A percentile compares a stretch with the other conserved stretches of the same genome.
phyloP scores from a whole-genome alignment of 1,140 invertebrate genomes.

The Leptopilina clavipes region DNA sequence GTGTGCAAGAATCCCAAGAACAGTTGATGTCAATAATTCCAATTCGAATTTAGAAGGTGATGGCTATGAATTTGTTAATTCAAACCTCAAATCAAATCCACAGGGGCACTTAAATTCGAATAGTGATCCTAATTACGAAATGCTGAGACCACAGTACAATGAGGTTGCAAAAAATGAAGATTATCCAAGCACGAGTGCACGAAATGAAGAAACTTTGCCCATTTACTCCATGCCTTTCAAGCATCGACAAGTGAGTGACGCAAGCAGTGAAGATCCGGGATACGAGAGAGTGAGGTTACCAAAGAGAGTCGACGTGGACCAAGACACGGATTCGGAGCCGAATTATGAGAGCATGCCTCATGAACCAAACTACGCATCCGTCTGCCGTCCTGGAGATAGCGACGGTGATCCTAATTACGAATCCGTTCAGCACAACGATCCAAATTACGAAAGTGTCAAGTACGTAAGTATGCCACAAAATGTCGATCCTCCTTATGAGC shows the following conservation, averaged over 20 bases:
- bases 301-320: conserved; percentile 57
- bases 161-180: conserved; percentile 61
- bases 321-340: conserved; percentile 73
- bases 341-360: conserved; percentile 84
- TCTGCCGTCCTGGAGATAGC: conserved; percentile 79
- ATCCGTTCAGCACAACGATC: conserved; percentile 77
- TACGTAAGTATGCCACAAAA: conserved; percentile 64
- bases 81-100: conserved; percentile 34
- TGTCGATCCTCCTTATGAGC: conserved; percentile 73
- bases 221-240: conserved; percentile 67
- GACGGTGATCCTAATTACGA: conserved; percentile 85
- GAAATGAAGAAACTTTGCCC: conserved; percentile 63
- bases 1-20: neutral
- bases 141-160: conserved; percentile 76
- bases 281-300: conserved; percentile 69
- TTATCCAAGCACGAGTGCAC: conserved; percentile 62
- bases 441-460: conserved; percentile 75
- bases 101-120: conserved; percentile 61
- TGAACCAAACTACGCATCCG: conserved; percentile 74
- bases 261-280: conserved; percentile 69
- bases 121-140: conserved; percentile 83
- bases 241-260: conserved; percentile 67
- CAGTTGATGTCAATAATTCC: conserved; percentile 44
- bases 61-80: conserved; percentile 65
- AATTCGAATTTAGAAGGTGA: conserved; percentile 58